These are phyloP conservation scores for Yponomeuta cagnagella DNA, from an alignment of 2,888 invertebrate genomes.

Conservation along the genomic window DNA sequence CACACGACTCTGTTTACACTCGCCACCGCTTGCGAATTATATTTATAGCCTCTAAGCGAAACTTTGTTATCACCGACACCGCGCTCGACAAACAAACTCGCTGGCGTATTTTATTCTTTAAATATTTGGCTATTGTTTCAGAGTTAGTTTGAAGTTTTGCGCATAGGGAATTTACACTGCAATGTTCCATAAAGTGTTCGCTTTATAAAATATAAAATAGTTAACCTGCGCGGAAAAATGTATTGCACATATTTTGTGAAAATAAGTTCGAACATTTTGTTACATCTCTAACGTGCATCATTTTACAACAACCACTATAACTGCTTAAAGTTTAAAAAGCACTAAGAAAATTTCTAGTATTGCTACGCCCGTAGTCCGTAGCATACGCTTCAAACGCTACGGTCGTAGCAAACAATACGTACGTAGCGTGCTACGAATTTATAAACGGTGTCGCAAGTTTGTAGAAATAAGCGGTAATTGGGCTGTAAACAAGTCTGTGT, in stretches of 20 bases:
- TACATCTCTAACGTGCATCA: background rate
- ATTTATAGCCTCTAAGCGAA: slow-evolving; percentile 17
- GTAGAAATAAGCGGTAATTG: background rate
- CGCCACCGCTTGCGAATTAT: slow-evolving; percentile 12
- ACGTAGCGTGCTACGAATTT: background rate
- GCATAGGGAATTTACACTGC: slow-evolving; percentile 2
- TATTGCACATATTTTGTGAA: background rate
- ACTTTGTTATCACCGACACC: slow-evolving; percentile 18
- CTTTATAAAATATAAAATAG: slow-evolving; percentile 13
- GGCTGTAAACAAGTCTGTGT: background rate
- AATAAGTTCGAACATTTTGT: background rate
- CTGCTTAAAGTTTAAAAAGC: no score
- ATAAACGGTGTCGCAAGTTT: background rate
- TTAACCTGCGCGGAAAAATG: background rate
- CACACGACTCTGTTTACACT: slow-evolving; percentile 4
- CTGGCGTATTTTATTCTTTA: slow-evolving; percentile 16
- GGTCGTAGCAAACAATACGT: background rate
- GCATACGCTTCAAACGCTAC: background rate
- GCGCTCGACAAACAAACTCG: slow-evolving; percentile 6
- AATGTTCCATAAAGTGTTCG: slow-evolving; percentile 5
- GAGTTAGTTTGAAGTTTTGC: slow-evolving; percentile 13
- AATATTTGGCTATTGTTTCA: slow-evolving; percentile 8
- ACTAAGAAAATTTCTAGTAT: no score
- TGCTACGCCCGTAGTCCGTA: no score
- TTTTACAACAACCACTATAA: background rate